Base-by-base conservation (phyloP, 2,888 invertebrate genomes). In the Philopedon plagiatum region DNA sequence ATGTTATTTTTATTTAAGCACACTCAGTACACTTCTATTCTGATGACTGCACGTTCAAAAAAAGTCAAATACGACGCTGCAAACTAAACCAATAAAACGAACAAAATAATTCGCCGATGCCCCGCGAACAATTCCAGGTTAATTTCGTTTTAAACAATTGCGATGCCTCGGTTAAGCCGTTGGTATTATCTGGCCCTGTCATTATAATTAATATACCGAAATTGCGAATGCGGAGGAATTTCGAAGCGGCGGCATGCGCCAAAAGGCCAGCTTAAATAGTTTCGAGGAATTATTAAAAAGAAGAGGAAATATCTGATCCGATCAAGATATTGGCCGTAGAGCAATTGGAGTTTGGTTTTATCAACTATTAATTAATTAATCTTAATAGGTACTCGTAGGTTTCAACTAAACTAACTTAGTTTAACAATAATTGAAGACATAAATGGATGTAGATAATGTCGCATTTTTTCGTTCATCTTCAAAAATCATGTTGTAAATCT, bases 121-220 rank as follows among this genome's bases (percentile, higher is more conserved):
- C 54, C 37, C 56, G 23, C 57, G 57, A 41, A 18, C 51, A 46
- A 64, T 34, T 32, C 39, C 64, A 64, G 54, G 64, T 64, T 64
- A 64, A 64, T 64, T 64, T 64, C 54, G 49, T 54, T 64, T 49
- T 37, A 64, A 46, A 64, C 64, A 64, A 64, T 64, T 64, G 37
- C 51, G 37, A 64, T 64, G 64, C 64, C 37, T 54, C 37, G 64
- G 64, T 64, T 49, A 64, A 49, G 64, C 64, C 54, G 64, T 64
- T 64, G 64, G 64, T 26, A 64, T 64, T 64, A 64, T 64, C 54
- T 64, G 51, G 54, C 11, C 29, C 34, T 34, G 64, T 26, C 37
- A 54, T 64, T 64, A 54, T 64, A 64, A 64, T 64, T 64, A 54
- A 64, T 64, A 54, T 29, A 51, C 54, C 41, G 64, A 64, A 64